These are phyloP conservation scores for Amblyteles armatorius DNA, from an alignment of 2,888 invertebrate genomes.

Conservation along the genomic window DNA sequence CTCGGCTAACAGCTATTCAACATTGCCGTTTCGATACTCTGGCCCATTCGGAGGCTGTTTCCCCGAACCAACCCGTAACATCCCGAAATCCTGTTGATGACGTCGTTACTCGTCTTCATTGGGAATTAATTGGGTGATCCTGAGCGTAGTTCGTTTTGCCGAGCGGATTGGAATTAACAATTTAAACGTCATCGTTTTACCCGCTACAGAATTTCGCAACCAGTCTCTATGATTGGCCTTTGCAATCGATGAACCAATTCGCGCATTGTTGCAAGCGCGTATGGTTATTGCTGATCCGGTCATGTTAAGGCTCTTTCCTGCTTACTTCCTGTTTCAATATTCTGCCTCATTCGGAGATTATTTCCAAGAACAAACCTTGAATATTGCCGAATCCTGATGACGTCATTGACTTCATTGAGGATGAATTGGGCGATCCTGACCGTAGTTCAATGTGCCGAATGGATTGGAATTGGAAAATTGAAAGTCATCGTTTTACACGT, in stretches of 20 bases:
- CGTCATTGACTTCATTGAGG: not conserved
- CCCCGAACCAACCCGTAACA: not conserved
- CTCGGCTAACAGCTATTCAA: constrained; percentile 9
- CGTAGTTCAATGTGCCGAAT: no score
- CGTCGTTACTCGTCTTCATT: not conserved
- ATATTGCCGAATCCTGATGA: not conserved
- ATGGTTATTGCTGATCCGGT: not conserved
- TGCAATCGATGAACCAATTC: no score
- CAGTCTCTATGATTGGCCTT: not conserved
- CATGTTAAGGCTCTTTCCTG: not conserved
- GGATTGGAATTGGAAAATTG: no score
- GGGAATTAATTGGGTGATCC: not conserved
- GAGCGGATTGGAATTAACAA: no score
- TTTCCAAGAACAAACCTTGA: not conserved
- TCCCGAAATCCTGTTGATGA: not conserved
- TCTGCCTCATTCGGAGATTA: not conserved
- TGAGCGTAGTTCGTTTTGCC: not conserved
- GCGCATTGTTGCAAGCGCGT: no score
- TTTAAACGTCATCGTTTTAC: no score
- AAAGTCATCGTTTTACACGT: no score
- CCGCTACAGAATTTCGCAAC: not conserved
- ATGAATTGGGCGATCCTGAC: not conserved
- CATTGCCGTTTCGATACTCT: not conserved
- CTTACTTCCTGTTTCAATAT: not conserved
- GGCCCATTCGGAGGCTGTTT: not conserved